A percentile compares a stretch with the other conserved stretches of the same genome.
These are phyloP conservation scores for Ostrea denselamellosa DNA, from an alignment of 1,140 invertebrate species.

Conservation along the genomic window DNA sequence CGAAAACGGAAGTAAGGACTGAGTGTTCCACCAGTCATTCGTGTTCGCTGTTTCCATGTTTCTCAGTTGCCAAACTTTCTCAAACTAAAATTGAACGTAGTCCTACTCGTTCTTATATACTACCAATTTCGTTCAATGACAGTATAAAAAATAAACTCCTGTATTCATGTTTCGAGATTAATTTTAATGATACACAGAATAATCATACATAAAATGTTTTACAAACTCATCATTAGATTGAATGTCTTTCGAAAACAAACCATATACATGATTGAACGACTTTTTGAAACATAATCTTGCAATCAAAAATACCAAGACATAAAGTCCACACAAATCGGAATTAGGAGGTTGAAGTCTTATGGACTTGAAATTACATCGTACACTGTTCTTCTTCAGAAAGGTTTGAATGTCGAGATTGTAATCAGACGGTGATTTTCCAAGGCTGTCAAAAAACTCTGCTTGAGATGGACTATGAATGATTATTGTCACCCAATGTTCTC, in stretches of 20 bases:
- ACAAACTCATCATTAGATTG: conserved; percentile 28
- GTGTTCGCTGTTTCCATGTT: conserved; percentile 14
- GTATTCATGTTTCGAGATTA: neutral
- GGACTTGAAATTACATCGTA: conserved; percentile 17
- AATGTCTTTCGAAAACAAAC: neutral
- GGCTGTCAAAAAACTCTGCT: conserved; percentile 48
- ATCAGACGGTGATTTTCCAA: conserved; percentile 46
- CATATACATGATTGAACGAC: conserved; percentile 21
- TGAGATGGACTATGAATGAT: conserved; percentile 15
- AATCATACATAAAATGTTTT: neutral
- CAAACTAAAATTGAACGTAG: neutral
- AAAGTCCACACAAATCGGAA: conserved; percentile 42
- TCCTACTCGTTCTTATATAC: no score
- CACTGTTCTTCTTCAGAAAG: conserved; percentile 28
- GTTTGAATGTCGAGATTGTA: conserved; percentile 11
- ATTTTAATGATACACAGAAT: neutral
- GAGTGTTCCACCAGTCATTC: conserved; percentile 22
- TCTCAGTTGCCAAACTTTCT: neutral
- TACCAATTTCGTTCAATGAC: no score
- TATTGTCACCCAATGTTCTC: conserved; percentile 51
- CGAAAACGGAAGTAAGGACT: conserved; percentile 44
- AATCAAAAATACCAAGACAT: conserved; percentile 37
- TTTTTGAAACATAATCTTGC: conserved; percentile 44
- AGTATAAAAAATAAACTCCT: no score
- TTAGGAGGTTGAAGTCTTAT: conserved; percentile 27